Base-by-base conservation (phyloP, 2,888 invertebrate genomes). In the Gastrophysa polygoni region DNA sequence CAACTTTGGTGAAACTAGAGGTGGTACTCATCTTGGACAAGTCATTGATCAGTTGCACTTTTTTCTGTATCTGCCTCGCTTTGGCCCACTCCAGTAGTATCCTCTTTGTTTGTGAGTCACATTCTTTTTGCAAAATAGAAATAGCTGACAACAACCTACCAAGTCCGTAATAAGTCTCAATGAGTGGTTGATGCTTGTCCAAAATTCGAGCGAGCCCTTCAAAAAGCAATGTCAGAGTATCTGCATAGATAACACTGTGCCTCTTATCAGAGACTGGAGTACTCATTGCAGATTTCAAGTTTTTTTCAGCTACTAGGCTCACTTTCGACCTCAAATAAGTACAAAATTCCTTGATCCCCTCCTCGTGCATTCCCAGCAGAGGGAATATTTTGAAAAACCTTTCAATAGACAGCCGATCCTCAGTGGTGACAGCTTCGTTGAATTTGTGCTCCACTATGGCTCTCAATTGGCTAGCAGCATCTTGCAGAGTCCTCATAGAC, bases 351-450 rank as follows among this genome's bases (percentile, higher is more conserved):
- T 88, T 88, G 11, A 99, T 87, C 0, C 98, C 98, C 72, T 94
- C 93, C 43, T 91, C 89, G 64, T 97, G 93, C 82, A 94, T 91
- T 16, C 95, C 95, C 7, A 99, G 85, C 63, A 98, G 85, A 0
- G 99, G 98, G 82, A 98, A 99, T 75, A 99, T 90, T 82, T 98
- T 98, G 81, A 98, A 98, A 78, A 98, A 94, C 58, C 98, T 85
- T 79, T 98, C 96, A 16, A 98, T 93, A 0, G 93, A 92, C 0
- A 92, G 91, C 44, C 94, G 86, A 80, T 98, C 97, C 73, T 93
- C 93, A 54, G 88, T 89, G 59, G 88, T 87, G 0, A 97, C 92
- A 3, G 98, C 95, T 76, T 96, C 95, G 73, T 96, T 94, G 79
- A 98, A 97, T 77, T 94, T 90, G 55, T 85, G 86, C 50, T 88